phyloP scores from a whole-genome alignment of 2,797 vertebrate genomes.

The Coluber constrictor region DNA sequence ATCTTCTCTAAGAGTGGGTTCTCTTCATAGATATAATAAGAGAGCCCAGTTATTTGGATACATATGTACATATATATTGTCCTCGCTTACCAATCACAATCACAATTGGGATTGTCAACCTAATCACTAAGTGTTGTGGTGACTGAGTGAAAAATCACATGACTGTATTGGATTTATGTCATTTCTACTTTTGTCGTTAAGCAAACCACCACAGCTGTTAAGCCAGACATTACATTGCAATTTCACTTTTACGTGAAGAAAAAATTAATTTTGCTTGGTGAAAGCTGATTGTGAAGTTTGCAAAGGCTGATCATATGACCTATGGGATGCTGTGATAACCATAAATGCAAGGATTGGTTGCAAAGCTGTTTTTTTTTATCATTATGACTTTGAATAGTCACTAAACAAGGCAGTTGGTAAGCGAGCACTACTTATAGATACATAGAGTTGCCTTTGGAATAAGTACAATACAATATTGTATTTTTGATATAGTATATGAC shows the following conservation, averaged over 20 bases:
- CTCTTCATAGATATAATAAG: background rate
- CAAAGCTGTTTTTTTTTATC: background rate
- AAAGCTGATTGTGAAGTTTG: background rate
- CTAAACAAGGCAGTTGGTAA: background rate
- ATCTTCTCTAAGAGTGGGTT: background rate
- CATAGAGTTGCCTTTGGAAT: background rate
- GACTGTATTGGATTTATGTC: background rate
- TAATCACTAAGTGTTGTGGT: background rate
- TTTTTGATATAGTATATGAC: background rate
- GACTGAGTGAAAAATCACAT: background rate
- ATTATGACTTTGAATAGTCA: background rate
- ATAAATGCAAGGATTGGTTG: background rate
- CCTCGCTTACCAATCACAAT: background rate
- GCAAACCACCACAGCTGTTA: background rate
- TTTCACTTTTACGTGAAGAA: background rate
- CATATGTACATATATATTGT: background rate
- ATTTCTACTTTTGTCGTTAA: background rate
- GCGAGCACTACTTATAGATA: background rate
- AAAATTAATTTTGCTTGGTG: background rate
- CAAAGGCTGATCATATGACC: background rate
- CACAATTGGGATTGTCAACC: background rate
- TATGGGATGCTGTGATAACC: background rate
- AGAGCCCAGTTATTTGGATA: background rate
- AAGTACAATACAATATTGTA: background rate
- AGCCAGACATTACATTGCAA: background rate